phyloP scores from a whole-genome alignment of 2,797 vertebrate genomes.

The Apodemus agrarius region DNA sequence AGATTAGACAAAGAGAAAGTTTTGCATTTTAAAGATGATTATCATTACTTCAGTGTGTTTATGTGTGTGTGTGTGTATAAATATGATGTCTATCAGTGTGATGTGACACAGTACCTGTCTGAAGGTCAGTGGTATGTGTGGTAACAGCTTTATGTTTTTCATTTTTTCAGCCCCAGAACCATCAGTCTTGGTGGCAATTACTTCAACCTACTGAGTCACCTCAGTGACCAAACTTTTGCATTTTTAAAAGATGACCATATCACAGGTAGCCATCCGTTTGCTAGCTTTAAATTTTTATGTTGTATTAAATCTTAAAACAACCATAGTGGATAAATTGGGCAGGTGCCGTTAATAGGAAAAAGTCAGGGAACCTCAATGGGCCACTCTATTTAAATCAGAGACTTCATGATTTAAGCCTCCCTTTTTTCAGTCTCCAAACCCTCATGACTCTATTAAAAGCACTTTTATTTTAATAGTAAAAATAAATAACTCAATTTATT shows the following conservation, averaged over 20 bases:
- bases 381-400: neutral
- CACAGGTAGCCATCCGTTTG: neutral
- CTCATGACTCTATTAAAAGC: neutral
- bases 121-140: neutral
- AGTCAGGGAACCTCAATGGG: neutral
- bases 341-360: neutral
- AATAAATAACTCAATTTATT: neutral
- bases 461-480: neutral
- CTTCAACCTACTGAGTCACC: neutral
- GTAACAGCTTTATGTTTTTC: neutral
- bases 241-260: neutral
- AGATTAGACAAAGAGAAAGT: neutral
- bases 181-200: neutral
- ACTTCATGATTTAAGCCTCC: neutral
- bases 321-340: neutral
- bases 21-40: neutral
- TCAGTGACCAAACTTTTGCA: neutral
- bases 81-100: neutral
- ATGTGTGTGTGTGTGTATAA: neutral
- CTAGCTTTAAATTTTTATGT: neutral
- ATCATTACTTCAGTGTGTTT: neutral
- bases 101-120: neutral
- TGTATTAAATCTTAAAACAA: neutral
- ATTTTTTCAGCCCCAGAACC: too few relatives aligned
- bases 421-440: neutral